phyloP scores from a whole-genome alignment of 2,888 invertebrate species.

The Rhorus exstirpatorius region DNA sequence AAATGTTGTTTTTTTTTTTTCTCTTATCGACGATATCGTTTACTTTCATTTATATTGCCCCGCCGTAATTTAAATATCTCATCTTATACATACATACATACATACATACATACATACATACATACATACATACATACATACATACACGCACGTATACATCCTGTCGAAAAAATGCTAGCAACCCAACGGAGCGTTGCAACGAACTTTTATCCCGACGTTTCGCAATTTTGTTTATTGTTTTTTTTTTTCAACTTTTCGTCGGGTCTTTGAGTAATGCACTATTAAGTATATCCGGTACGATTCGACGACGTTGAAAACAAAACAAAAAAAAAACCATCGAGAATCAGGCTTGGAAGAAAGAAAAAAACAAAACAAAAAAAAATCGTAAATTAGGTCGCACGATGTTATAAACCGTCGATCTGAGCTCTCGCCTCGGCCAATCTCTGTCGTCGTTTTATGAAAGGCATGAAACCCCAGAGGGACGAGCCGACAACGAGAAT shows the following conservation, averaged over 20 bases:
- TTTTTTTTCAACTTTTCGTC: not conserved
- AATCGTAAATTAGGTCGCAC: conserved; percentile 18
- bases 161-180: conserved; percentile 32
- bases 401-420: conserved; percentile 73
- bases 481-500: conserved; percentile 91
- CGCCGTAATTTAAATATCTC: conserved; percentile 37
- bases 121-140: conserved; percentile 12
- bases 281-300: not conserved
- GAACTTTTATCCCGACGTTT: conserved; percentile 21
- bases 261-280: conserved; percentile 11
- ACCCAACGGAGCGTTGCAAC: conserved; percentile 32
- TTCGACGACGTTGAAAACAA: not conserved
- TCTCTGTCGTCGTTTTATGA: conserved; percentile 87
- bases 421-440: conserved; percentile 53
- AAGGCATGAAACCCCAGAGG: conserved; percentile 92
- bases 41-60: conserved; percentile 68
- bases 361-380: too few relatives aligned
- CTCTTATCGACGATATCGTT: conserved; percentile 22
- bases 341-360: too few relatives aligned
- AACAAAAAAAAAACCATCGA: not conserved
- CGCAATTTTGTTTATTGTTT: conserved; percentile 15
- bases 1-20: not conserved
- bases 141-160: conserved; percentile 8
- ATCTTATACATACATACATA: not conserved
- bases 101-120: not conserved